Conservation (phyloP, 1,140 invertebrate genomes). For the Phortica variegata region DNA sequence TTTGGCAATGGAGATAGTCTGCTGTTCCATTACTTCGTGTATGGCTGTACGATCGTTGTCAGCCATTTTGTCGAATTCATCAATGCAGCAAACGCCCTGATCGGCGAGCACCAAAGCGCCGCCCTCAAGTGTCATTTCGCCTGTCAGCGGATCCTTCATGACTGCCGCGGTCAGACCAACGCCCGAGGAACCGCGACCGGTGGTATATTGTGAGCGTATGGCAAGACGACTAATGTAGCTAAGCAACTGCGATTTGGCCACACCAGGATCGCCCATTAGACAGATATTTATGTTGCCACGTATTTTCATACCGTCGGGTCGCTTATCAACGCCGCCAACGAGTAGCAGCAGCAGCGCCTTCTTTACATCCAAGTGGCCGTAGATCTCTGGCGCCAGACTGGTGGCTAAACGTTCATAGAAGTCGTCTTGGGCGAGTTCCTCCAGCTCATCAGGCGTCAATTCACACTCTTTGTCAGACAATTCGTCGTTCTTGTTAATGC, state of each 20-base stretch:
- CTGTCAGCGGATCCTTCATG: slow-evolving; percentile 95
- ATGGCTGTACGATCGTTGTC: slow-evolving; percentile 95
- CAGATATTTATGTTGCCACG: slow-evolving; percentile 97
- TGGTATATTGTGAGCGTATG: slow-evolving; percentile 92
- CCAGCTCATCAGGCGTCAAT: slow-evolving; percentile 79
- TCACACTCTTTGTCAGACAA: slow-evolving; percentile 71
- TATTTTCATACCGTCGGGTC: slow-evolving; percentile 81
- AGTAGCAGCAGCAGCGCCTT: slow-evolving; percentile 92
- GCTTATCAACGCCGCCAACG: slow-evolving; percentile 94
- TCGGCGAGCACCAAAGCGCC: slow-evolving; percentile 98
- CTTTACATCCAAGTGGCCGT: slow-evolving; percentile 97
- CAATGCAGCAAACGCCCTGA: slow-evolving; percentile 97
- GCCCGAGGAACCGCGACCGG: slow-evolving; percentile 89
- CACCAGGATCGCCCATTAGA: slow-evolving; percentile 99
- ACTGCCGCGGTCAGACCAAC: slow-evolving; percentile 98
- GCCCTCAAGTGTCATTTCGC: slow-evolving; percentile 96
- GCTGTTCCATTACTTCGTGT: slow-evolving; percentile 99
- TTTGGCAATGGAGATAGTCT: slow-evolving; percentile 99
- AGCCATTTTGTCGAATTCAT: slow-evolving; percentile 99
- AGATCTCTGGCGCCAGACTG: slow-evolving; percentile 98
- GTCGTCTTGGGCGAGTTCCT: slow-evolving; percentile 76
- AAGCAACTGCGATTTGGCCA: slow-evolving; percentile 97
- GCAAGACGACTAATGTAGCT: slow-evolving; percentile 94
- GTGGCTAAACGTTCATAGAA: slow-evolving; percentile 91
- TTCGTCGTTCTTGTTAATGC: slow-evolving; percentile 80